Conservation (phyloP, 2,113 vertebrate species). For the Alligator mississippiensis region DNA sequence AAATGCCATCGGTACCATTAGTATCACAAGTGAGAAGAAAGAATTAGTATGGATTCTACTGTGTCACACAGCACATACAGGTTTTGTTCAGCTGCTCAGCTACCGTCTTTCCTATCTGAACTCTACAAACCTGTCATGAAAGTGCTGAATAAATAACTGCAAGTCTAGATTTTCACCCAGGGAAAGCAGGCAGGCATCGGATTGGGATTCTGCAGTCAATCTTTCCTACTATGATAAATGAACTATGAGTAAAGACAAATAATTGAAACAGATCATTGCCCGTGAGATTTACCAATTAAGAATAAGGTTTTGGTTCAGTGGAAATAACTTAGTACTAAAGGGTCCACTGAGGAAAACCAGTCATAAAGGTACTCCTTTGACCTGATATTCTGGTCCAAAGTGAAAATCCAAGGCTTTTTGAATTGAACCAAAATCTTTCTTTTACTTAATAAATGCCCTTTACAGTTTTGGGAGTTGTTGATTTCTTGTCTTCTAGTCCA, state of each 20-base stretch:
- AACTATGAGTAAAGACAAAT: neutral
- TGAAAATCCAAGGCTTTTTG: neutral
- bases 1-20: neutral
- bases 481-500: conserved; percentile 23
- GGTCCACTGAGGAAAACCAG: neutral
- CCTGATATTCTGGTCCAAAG: neutral
- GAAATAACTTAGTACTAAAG: conserved; percentile 7
- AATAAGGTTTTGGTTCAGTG: conserved; percentile 36
- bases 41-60: neutral
- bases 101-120: conserved; percentile 15
- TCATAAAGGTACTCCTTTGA: neutral
- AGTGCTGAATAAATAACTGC: conserved; percentile 25
- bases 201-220: conserved; percentile 22
- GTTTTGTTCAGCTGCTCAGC: neutral
- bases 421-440: neutral
- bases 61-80: neutral
- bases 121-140: neutral
- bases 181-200: neutral
- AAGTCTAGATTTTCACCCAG: neutral
- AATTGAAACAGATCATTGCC: conserved; percentile 5
- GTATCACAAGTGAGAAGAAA: neutral
- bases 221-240: conserved; percentile 31
- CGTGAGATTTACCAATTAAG: conserved; percentile 17
- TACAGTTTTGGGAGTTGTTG: neutral
- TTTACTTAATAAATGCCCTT: neutral